Base-by-base conservation (phyloP, 1,140 invertebrate genomes). In the Sycobia sp. region DNA sequence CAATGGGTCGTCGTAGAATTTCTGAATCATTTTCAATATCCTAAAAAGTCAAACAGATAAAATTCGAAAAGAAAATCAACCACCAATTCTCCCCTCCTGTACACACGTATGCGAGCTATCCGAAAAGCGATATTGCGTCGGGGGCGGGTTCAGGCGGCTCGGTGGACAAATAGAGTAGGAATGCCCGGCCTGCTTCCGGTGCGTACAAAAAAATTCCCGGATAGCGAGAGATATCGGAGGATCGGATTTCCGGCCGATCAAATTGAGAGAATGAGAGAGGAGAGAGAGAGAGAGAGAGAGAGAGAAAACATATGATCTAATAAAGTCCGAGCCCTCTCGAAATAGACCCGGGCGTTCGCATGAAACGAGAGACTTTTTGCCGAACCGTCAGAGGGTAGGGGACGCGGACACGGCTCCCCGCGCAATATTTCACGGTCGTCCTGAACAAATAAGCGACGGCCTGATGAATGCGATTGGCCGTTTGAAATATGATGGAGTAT, bases 301-400 rank as follows among this genome's bases (percentile, higher is more conserved):
- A n/a, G n/a, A n/a, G n/a, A n/a, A n/a, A n/a, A 73, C 62, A 68
- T 71, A 75, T 73, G 72, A 76, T 75, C 68, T 69, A 75, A 76
- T 73, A 72, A 75, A 71, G 64, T 49, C 22, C 14, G 39, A 59
- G 36, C 62, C 69, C 68, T 66, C 56, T 72, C 59, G 65, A 65
- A 51, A 65, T 66, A 66, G 68, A 65, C 57, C 63, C n/a, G 8
- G 29, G 9, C 13, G 43, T 7, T 5, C 22, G 8, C 22, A 8
- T 36, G 67, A 67, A 65, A 36, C 32, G 32, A 14, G 32, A 32
- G 9, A 29, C 50, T 59, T 50, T 50, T 59, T 3, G 22, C n/a
- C n/a, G n/a, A n/a, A n/a, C n/a, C n/a, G n/a, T n/a, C n/a, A n/a
- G n/a, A n/a, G n/a, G n/a, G n/a, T 39, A 13, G 13, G 25, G 7